Evolutionary conservation across 2,888 invertebrate species (phyloP), one percentile per base, ranked within the genome.

Genomic region (Caenorhabditis virilis): DNA sequence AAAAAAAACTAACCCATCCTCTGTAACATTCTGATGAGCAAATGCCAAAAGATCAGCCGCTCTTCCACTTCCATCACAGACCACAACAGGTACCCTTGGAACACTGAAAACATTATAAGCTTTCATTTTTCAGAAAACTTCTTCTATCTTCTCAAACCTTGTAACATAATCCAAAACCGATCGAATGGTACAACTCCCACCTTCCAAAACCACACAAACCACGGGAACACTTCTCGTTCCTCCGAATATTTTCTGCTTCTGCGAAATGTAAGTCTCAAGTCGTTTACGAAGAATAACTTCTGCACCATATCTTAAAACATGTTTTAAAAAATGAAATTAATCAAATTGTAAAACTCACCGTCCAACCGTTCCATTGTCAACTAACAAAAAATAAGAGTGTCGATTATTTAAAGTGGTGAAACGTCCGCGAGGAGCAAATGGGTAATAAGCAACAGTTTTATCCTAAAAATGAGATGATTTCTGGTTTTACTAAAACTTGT

Each of bases 281-380:
- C 92, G 92, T 80, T 94, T 88, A 68, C 98, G 87, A 42, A 98
- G 88, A 60, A 93, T 90, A 76, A 95, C 91, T 86, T 98, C 97
- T 20, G 86, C 86, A 9, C 87, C 87, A 72, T 85, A 86, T 75
- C 85, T 60, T n/a, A n/a, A n/a, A n/a, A n/a, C n/a, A n/a, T n/a
- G n/a, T n/a, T n/a, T n/a, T n/a, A n/a, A n/a, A n/a, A n/a, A n/a
- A n/a, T n/a, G n/a, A n/a, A n/a, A n/a, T n/a, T n/a, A n/a, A n/a
- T n/a, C n/a, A n/a, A n/a, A n/a, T n/a, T n/a, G n/a, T n/a, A n/a
- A n/a, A n/a, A n/a, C n/a, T n/a, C n/a, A n/a, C n/a, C n/a, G n/a
- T 13, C 93, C 95, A 54, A 91, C 90, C 1, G 95, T 95, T n/a
- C 98, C 98, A 85, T 98, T 95, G 86, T 98, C 98, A 15, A 95